A percentile compares a stretch with the other conserved stretches of the same genome.
Conservation (phyloP, 1,140 invertebrate species). For the Drosophila kikkawai region DNA sequence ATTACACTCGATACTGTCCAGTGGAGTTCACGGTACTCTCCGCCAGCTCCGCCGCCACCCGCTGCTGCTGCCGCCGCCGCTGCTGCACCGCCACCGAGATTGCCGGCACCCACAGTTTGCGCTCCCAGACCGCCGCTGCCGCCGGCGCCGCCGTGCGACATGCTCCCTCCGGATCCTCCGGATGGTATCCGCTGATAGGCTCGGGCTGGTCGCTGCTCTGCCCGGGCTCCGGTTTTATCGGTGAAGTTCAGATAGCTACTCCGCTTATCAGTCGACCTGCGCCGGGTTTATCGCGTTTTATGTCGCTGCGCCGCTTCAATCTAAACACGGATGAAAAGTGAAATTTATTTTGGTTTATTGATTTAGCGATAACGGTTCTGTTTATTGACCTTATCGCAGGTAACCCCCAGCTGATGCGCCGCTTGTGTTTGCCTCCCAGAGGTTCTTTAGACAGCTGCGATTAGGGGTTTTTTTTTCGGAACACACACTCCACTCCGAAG, state of each 20-base stretch:
- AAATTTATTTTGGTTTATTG: constrained; percentile 74
- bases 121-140: constrained; percentile 51
- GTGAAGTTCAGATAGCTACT: constrained; percentile 23
- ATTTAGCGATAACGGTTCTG: constrained; percentile 53
- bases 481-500: constrained; percentile 11
- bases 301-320: constrained; percentile 46
- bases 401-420: constrained; percentile 22
- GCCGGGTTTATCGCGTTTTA: constrained; percentile 42
- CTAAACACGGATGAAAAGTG: constrained; percentile 53
- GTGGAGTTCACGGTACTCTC: constrained; percentile 87
- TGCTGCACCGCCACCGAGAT: constrained; percentile 62
- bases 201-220: constrained; percentile 1
- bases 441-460: constrained; percentile 66
- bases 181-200: constrained; percentile 30
- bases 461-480: constrained; percentile 6
- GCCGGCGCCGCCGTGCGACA: constrained; percentile 77
- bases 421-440: constrained; percentile 24
- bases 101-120: constrained; percentile 66
- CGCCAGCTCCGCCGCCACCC: constrained; percentile 40
- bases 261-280: constrained; percentile 43
- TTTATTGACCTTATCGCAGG: constrained; percentile 39
- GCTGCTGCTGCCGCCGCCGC: constrained; percentile 55
- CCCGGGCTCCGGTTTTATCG: constrained; percentile 10
- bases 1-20: constrained; percentile 96
- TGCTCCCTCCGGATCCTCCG: constrained; percentile 51